Conservation (phyloP, 2,797 vertebrate species). For the Alectoris magna region DNA sequence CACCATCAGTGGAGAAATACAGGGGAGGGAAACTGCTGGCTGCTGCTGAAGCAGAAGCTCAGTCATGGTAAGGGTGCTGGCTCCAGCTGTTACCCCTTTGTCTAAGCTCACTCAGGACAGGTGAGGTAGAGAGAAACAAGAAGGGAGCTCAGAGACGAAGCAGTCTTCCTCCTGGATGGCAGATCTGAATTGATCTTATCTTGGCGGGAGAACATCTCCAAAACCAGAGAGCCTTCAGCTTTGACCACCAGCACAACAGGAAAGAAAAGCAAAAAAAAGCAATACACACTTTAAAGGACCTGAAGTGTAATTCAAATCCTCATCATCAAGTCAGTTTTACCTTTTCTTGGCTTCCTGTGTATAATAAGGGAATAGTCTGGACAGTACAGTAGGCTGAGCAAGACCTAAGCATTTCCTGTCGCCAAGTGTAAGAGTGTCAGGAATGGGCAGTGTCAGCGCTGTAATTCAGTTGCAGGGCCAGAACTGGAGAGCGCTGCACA, state of each 20-base stretch:
- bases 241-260: not conserved
- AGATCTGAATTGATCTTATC: not conserved
- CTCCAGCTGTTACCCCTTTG: not conserved
- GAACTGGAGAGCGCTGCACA: rapidly evolving
- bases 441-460: not conserved
- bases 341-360: not conserved
- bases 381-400: not conserved
- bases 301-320: not conserved
- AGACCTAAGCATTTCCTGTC: not conserved
- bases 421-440: not conserved
- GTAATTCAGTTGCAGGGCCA: not conserved
- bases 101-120: not conserved
- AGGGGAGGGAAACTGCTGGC: not conserved
- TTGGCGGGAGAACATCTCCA: not conserved
- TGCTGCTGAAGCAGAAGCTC: not conserved
- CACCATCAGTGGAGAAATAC: not conserved
- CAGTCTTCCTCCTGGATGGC: not conserved
- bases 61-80: not conserved
- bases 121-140: not conserved
- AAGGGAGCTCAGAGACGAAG: not conserved
- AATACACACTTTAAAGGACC: not conserved
- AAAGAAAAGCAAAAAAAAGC: not conserved
- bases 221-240: not conserved
- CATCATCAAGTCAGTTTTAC: not conserved
- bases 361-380: not conserved